Base-by-base conservation (phyloP, 2,888 invertebrate genomes). In the Melipona bicolor region DNA sequence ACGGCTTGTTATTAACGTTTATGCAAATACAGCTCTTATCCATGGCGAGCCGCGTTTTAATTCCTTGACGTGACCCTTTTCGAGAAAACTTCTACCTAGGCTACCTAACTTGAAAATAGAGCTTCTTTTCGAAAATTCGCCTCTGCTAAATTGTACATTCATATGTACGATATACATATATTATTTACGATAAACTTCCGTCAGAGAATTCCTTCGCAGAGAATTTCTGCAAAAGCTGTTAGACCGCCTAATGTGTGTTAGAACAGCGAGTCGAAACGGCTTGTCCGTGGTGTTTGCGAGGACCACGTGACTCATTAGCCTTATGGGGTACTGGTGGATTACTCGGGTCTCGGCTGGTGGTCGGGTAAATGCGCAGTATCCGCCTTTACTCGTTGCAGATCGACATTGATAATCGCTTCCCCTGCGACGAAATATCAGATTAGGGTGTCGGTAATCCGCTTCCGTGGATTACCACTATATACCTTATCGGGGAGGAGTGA, bases 341-440 rank as follows among this genome's bases (percentile, higher is more conserved):
- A 89, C 86, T 89, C 83, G 73, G 73, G 86, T 78, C 90, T 81
- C 87, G 89, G 89, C 85, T 86, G 86, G 87, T 89, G 87, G 88
- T 80, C 87, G 85, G 86, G 88, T 90, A 89, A 90, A 87, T 78
- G 83, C 78, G 72, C 71, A 71, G 87, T 88, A 83, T 85, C 85
- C 70, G 81, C 86, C 87, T 74, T 87, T 83, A 83, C 89, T 86
- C 81, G 87, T 86, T 86, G 88, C 87, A 68, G 83, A 83, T 79
- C 77, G 87, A 89, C 91, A 90, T 92, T 92, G 91, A 91, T 91
- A 92, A 89, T 89, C 88, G 85, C 87, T 89, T 83, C 87, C 86
- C 83, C 89, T 88, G 80, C 86, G 84, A 80, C 84, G 85, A 89
- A 87, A 91, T 91, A 92, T 92, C 90, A 89, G 90, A 91, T 90